Evolutionary conservation across 2,888 invertebrate genomes (phyloP).

Genomic region (Antitype chi): DNA sequence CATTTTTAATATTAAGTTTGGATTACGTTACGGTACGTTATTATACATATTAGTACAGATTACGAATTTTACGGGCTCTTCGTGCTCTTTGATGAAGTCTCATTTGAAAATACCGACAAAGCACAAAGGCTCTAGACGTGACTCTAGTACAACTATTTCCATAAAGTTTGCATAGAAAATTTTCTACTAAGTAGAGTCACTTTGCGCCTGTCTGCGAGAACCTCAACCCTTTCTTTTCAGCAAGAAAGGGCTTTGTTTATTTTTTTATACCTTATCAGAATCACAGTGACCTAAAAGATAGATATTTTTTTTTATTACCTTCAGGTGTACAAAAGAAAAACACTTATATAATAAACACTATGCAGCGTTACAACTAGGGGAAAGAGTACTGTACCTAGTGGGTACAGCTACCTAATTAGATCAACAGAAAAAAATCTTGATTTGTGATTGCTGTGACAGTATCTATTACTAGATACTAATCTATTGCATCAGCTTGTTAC

Average conservation of each 20-base stretch:
- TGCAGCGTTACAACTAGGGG: too few relatives aligned
- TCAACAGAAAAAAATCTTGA: not conserved
- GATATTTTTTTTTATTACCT: too few relatives aligned
- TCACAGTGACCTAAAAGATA: not conserved
- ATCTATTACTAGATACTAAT: not conserved
- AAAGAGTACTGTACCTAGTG: too few relatives aligned
- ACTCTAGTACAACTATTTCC: too few relatives aligned
- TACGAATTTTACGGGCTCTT: not conserved
- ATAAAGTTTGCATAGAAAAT: too few relatives aligned
- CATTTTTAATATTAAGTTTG: not conserved
- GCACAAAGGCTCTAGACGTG: too few relatives aligned
- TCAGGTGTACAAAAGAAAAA: too few relatives aligned
- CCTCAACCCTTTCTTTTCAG: not conserved
- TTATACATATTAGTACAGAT: not conserved
- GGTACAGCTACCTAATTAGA: not conserved
- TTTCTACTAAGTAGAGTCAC: too few relatives aligned
- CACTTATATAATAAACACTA: too few relatives aligned
- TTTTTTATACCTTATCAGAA: not conserved
- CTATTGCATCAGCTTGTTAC: not conserved
- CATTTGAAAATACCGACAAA: not conserved
- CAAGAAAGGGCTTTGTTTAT: too few relatives aligned
- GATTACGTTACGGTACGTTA: not conserved
- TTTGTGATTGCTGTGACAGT: slow-evolving; percentile 1
- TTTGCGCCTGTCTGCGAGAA: too few relatives aligned
- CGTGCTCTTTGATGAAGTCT: not conserved